Conservation (phyloP, 2,888 invertebrate genomes). For the Cartodere bifasciata region DNA sequence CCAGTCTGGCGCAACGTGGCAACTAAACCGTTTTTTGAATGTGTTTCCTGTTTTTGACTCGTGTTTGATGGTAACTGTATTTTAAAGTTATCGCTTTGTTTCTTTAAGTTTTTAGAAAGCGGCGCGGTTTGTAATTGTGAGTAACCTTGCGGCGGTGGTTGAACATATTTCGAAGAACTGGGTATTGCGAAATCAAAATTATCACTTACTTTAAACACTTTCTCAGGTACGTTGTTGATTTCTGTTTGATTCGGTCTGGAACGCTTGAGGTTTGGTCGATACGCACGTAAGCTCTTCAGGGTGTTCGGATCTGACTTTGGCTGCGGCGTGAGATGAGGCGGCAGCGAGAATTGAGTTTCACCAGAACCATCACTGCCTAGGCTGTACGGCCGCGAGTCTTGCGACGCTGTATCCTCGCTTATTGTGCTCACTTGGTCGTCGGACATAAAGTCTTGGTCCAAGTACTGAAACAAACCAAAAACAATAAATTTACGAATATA, state of each 20-base stretch:
- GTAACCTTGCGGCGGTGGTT: not conserved
- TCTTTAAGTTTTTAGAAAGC: not conserved
- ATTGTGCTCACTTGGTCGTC: constrained; percentile 24
- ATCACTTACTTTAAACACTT: constrained; percentile 6
- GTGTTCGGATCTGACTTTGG: constrained; percentile 38
- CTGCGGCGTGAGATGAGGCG: constrained; percentile 17
- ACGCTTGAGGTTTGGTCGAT: constrained; percentile 33
- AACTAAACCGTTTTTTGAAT: constrained; percentile 27
- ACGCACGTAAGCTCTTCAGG: constrained; percentile 40
- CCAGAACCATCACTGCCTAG: constrained; percentile 36
- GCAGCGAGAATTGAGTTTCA: constrained; percentile 18
- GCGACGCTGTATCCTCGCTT: constrained; percentile 37
- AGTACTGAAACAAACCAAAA: too few species aligned
- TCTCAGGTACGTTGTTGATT: constrained; percentile 11
- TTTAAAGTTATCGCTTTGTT: too few species aligned
- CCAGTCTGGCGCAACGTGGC: constrained; percentile 27
- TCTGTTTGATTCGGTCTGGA: constrained; percentile 2
- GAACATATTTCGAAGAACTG: constrained; percentile 8
- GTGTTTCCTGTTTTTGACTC: constrained; percentile 4
- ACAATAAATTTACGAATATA: too few species aligned
- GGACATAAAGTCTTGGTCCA: constrained; percentile 21
- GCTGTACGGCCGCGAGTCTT: constrained; percentile 36
- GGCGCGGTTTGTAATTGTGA: not conserved
- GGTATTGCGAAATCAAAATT: constrained; percentile 7
- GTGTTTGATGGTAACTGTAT: too few species aligned